These are phyloP conservation scores for Pluvialis apricaria DNA, from an alignment of 2,113 vertebrate genomes.

Conservation along the genomic window DNA sequence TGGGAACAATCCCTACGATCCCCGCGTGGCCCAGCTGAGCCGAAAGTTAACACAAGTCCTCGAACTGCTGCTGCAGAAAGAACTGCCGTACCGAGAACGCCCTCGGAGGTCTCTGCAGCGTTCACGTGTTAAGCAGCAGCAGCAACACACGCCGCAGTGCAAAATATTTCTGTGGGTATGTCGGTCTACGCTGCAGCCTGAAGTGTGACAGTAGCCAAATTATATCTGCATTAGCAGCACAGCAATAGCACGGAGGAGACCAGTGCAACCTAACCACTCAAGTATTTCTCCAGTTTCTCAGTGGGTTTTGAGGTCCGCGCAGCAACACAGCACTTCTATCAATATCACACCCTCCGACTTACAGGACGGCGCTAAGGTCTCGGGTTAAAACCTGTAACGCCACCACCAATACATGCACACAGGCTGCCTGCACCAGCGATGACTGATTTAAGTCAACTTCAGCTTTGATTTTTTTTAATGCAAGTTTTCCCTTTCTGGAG, in stretches of 20 bases:
- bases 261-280: background rate
- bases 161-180: accelerated
- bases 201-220: background rate
- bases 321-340: background rate
- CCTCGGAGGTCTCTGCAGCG: accelerated
- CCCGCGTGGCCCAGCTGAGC: background rate
- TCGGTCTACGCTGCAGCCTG: background rate
- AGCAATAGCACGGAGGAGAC: background rate
- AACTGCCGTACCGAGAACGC: background rate
- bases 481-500: background rate
- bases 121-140: background rate
- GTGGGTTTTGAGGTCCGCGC: background rate
- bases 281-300: background rate
- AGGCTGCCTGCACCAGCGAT: background rate
- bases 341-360: background rate
- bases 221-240: background rate
- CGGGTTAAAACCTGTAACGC: background rate
- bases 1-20: accelerated
- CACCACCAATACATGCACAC: accelerated
- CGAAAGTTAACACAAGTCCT: background rate
- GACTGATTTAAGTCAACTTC: too few relatives aligned
- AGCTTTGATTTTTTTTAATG: background rate
- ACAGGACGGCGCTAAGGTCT: accelerated
- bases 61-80: background rate
- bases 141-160: accelerated